These are phyloP conservation scores for Pseudorhombus dupliciocellatus DNA, from an alignment of 2,113 vertebrate species.

Conservation along the genomic window DNA sequence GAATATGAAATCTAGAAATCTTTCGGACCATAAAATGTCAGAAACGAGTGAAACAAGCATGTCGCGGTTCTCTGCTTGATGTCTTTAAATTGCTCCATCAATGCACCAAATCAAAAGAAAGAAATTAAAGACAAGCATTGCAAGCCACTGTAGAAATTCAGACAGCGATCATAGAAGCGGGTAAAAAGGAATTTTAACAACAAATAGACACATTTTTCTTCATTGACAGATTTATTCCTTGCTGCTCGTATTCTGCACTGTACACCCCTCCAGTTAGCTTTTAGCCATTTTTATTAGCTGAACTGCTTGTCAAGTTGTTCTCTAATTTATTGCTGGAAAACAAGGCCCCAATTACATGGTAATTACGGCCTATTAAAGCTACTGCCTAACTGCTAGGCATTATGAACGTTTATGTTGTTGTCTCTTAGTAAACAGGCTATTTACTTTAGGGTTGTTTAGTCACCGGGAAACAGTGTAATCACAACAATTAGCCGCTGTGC, in stretches of 20 bases:
- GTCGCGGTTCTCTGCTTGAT: not conserved
- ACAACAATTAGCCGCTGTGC: constrained; percentile 2
- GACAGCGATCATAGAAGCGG: not conserved
- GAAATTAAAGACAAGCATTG: too few species aligned
- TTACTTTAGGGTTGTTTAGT: constrained; percentile 21
- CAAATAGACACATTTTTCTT: not conserved
- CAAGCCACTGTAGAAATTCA: too few species aligned
- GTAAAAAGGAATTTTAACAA: not conserved
- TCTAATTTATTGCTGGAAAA: constrained; percentile 70
- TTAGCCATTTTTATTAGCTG: constrained; percentile 58
- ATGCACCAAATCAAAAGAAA: too few species aligned
- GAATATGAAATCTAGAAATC: not conserved
- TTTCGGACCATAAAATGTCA: not conserved
- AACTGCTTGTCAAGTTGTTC: constrained; percentile 61
- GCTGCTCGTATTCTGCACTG: not conserved
- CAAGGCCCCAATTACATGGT: constrained; percentile 70
- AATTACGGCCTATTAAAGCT: constrained; percentile 71
- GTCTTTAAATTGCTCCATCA: not conserved
- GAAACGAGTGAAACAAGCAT: not conserved
- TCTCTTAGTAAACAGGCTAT: constrained; percentile 49
- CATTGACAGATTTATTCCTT: not conserved
- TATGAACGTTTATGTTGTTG: constrained; percentile 42
- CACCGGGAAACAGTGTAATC: constrained; percentile 11
- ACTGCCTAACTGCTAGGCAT: constrained; percentile 55
- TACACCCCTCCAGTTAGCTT: constrained; percentile 24